A percentile compares a stretch with the other conserved stretches of the same genome.
Evolutionary conservation across 2,113 vertebrate species (phyloP).

Genomic region (Colossoma macropomum): DNA sequence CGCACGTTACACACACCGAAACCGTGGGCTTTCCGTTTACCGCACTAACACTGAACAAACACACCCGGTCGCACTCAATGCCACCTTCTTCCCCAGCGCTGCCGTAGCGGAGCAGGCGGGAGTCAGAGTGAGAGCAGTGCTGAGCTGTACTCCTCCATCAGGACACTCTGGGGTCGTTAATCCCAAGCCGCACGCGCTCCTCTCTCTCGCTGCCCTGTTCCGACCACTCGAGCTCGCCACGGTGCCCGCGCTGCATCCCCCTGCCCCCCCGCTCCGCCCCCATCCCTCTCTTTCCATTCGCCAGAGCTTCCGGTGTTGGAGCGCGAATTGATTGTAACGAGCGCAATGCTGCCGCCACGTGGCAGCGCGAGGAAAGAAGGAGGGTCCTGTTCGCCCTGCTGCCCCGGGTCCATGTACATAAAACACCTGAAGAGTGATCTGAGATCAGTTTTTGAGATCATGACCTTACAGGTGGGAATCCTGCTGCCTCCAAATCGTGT

Average conservation of each 20-base stretch:
- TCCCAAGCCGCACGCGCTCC: not conserved
- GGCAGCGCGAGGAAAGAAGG: slow-evolving; percentile 52
- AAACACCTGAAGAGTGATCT: too few relatives aligned
- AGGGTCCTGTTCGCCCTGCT: too few relatives aligned
- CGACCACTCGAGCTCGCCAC: slow-evolving; percentile 24
- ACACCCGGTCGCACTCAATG: not conserved
- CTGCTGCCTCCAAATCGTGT: too few relatives aligned
- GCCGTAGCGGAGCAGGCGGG: not conserved
- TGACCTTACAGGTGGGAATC: too few relatives aligned
- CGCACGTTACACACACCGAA: slow-evolving; percentile 14
- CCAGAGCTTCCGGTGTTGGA: slow-evolving; percentile 64
- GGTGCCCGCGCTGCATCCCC: slow-evolving; percentile 17
- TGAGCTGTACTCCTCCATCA: not conserved
- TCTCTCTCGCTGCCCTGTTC: slow-evolving; percentile 45
- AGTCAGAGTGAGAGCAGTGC: not conserved
- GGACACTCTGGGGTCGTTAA: not conserved
- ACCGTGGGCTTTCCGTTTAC: slow-evolving; percentile 1
- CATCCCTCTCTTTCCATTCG: slow-evolving; percentile 18
- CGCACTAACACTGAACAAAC: not conserved
- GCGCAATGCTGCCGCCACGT: slow-evolving; percentile 71
- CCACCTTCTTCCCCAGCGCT: slow-evolving; percentile 5
- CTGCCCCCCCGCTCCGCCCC: slow-evolving; percentile 22
- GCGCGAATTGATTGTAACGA: slow-evolving; percentile 34
- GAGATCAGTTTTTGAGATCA: too few relatives aligned
- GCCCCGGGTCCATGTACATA: too few relatives aligned